Conservation (phyloP, 2,113 vertebrate species). For the Herpetotheres cachinnans region DNA sequence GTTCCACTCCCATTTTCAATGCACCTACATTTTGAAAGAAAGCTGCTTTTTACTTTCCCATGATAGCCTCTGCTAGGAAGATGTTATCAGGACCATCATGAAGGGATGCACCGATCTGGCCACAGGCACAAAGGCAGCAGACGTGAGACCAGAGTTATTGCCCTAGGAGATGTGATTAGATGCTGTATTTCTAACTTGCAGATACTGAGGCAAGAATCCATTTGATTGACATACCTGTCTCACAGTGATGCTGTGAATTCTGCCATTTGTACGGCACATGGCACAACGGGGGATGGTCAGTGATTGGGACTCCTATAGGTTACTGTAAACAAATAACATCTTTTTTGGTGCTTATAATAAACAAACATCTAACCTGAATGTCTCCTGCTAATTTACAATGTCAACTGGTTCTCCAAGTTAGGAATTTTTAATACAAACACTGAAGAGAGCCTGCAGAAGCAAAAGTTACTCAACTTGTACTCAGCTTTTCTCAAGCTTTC, state of each 20-base stretch:
- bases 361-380: neutral
- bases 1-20: neutral
- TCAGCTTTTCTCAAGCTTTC: neutral
- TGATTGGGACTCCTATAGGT: neutral
- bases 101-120: neutral
- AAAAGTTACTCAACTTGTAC: neutral
- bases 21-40: neutral
- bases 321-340: neutral
- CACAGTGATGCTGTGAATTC: neutral
- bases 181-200: neutral
- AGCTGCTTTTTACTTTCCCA: slow-evolving; percentile 25
- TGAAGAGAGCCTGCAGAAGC: neutral
- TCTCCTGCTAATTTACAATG: neutral
- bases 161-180: neutral
- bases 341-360: neutral
- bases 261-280: neutral
- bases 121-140: neutral
- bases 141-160: neutral
- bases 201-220: neutral
- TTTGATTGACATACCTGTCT: neutral
- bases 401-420: neutral
- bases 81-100: neutral
- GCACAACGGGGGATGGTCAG: neutral
- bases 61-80: neutral
- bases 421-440: neutral